phyloP scores from a whole-genome alignment of 2,797 vertebrate species.

The Pempheris klunzingeri region DNA sequence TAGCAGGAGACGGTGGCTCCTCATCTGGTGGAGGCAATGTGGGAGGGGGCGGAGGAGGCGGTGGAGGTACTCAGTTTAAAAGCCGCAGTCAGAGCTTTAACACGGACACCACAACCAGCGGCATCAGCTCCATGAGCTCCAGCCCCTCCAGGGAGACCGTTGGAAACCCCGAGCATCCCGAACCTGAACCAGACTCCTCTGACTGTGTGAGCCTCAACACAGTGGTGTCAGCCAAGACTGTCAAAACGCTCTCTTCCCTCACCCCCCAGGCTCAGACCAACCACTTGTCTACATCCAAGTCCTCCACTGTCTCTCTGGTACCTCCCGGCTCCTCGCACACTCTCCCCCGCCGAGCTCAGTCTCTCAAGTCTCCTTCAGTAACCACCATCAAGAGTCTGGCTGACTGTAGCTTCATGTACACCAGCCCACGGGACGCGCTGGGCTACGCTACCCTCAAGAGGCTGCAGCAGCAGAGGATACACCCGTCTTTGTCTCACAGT shows the following conservation, averaged over 20 bases:
- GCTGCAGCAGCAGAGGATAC: conserved; percentile 97
- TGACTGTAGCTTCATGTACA: conserved; percentile 97
- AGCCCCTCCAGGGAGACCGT: conserved; percentile 97
- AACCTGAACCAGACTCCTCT: conserved; percentile 90
- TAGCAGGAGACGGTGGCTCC: conserved; percentile 89
- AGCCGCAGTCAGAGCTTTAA: conserved; percentile 99
- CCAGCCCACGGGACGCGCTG: conserved; percentile 94
- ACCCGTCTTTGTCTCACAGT: conserved; percentile 95
- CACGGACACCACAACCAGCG: conserved; percentile 98
- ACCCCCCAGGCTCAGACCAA: conserved; percentile 90
- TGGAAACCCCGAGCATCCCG: conserved; percentile 87
- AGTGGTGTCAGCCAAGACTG: conserved; percentile 94
- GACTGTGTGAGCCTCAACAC: conserved; percentile 98
- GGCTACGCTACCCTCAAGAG: conserved; percentile 96
- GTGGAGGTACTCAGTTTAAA: conserved; percentile 92
- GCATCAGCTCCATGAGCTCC: conserved; percentile 99
- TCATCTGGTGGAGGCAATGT: conserved; percentile 83
- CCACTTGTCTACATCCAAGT: conserved; percentile 93
- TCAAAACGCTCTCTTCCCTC: conserved; percentile 91
- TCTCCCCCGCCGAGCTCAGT: conserved; percentile 96
- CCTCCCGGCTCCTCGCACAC: conserved; percentile 96
- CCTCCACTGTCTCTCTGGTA: conserved; percentile 92
- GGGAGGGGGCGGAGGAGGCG: conserved; percentile 81
- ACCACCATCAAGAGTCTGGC: conserved; percentile 95
- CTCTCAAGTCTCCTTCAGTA: conserved; percentile 95